A percentile compares a stretch with the other conserved stretches of the same genome.
These are phyloP conservation scores for Tetramorium bicarinatum DNA, from an alignment of 2,888 invertebrate species.

Conservation along the genomic window DNA sequence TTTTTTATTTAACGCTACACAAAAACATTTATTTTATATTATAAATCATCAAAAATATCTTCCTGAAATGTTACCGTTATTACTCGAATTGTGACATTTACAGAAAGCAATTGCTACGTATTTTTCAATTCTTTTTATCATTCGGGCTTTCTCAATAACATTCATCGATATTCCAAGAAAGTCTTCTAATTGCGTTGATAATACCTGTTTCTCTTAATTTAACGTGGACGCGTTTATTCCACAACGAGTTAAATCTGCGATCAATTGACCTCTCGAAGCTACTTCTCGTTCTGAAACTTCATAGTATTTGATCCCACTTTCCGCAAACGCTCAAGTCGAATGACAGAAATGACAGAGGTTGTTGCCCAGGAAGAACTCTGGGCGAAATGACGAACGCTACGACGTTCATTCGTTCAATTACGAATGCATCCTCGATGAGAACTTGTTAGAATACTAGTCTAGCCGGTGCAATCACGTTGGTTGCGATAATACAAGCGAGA, in stretches of 20 bases:
- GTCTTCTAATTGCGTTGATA: constrained; percentile 64
- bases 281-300: constrained; percentile 35
- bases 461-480: background rate
- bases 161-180: constrained; percentile 23
- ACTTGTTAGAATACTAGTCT: constrained; percentile 33
- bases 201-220: constrained; percentile 63
- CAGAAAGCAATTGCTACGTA: background rate
- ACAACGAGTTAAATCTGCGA: constrained; percentile 52
- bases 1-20: background rate
- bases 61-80: background rate
- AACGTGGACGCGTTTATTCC: constrained; percentile 57
- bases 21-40: background rate
- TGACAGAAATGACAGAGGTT: constrained; percentile 39
- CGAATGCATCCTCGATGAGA: constrained; percentile 32
- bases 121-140: constrained; percentile 2
- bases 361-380: constrained; percentile 28
- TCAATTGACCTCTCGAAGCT: constrained; percentile 58
- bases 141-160: constrained; percentile 10
- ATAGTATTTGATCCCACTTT: constrained; percentile 52
- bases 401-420: constrained; percentile 39
- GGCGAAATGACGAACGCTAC: constrained; percentile 18
- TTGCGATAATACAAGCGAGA: constrained; percentile 9
- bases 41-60: background rate
- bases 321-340: constrained; percentile 49
- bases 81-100: background rate